Conservation (phyloP, 2,888 invertebrate genomes). For the Phorcus lineatus region DNA sequence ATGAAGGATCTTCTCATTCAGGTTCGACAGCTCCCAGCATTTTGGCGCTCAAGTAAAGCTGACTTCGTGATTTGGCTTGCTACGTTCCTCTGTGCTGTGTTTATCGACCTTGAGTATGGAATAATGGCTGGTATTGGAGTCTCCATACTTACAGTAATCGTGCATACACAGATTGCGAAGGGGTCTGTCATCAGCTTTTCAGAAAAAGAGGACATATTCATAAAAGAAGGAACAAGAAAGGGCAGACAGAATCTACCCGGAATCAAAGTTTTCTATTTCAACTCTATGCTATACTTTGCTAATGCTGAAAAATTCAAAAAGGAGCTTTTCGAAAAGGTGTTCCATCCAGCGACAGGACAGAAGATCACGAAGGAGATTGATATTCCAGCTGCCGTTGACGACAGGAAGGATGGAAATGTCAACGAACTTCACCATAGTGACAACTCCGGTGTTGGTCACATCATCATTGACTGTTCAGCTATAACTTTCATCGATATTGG, state of each 20-base stretch:
- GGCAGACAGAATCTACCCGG: conserved; percentile 32
- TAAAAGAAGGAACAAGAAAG: conserved; percentile 10
- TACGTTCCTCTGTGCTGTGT: conserved; percentile 53
- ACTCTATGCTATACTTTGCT: neutral
- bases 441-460: conserved; percentile 29
- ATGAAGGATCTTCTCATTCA: conserved; percentile 79
- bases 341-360: conserved; percentile 1
- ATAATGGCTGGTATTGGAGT: conserved; percentile 59
- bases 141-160: conserved; percentile 51
- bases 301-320: conserved; percentile 38
- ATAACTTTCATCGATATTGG: conserved; percentile 66
- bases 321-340: conserved; percentile 28
- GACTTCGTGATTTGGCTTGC: conserved; percentile 80
- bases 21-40: conserved; percentile 81
- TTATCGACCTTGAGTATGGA: conserved; percentile 64
- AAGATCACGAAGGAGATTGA: neutral
- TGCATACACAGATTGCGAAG: conserved; percentile 48
- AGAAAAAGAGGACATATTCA: conserved; percentile 34
- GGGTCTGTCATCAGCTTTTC: conserved; percentile 41
- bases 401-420: neutral
- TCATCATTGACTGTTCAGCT: conserved; percentile 67
- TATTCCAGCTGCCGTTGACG: too few species aligned
- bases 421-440: conserved; percentile 11
- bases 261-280: neutral
- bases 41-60: conserved; percentile 85